phyloP scores from a whole-genome alignment of 2,113 vertebrate species.

The Semnornis frantzii region DNA sequence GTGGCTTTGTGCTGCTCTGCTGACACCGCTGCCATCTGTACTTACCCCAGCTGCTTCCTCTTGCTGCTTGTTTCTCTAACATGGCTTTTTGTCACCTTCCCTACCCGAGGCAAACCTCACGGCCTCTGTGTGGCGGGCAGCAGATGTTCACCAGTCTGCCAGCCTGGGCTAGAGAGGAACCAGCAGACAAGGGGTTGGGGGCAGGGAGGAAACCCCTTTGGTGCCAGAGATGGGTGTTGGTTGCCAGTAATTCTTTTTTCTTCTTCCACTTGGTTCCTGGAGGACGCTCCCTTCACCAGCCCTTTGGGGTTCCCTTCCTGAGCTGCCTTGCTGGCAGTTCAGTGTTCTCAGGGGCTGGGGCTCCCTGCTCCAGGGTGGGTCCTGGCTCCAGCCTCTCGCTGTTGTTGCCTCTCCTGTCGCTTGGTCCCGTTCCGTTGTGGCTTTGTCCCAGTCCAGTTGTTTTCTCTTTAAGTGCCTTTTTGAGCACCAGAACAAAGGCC shows the following conservation, averaged over 20 bases:
- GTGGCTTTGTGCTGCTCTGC: conserved; percentile 60
- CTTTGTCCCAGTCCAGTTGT: conserved; percentile 63
- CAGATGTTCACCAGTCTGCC: conserved; percentile 1
- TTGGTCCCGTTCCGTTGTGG: conserved; percentile 58
- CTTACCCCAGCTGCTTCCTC: conserved; percentile 11
- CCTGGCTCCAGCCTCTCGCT: conserved; percentile 67
- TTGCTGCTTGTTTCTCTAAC: conserved; percentile 42
- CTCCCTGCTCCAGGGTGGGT: conserved; percentile 32
- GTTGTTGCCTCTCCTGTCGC: conserved; percentile 64
- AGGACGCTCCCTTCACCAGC: conserved; percentile 34
- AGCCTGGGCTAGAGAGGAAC: conserved; percentile 48
- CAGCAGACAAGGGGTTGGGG: conserved; percentile 55
- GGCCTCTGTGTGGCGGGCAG: conserved; percentile 33
- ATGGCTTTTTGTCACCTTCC: neutral
- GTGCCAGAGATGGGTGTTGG: conserved; percentile 31
- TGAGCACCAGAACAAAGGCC: conserved; percentile 74
- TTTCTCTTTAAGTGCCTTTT: conserved; percentile 83
- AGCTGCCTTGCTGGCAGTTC: conserved; percentile 56
- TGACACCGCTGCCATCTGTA: conserved; percentile 46
- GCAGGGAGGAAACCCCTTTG: conserved; percentile 38
- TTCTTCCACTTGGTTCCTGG: conserved; percentile 47
- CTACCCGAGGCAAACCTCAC: neutral
- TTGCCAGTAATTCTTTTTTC: neutral
- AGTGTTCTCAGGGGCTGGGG: neutral
- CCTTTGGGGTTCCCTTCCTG: neutral